Conservation (phyloP, 2,888 invertebrate genomes). For the Parnassius mnemosyne region DNA sequence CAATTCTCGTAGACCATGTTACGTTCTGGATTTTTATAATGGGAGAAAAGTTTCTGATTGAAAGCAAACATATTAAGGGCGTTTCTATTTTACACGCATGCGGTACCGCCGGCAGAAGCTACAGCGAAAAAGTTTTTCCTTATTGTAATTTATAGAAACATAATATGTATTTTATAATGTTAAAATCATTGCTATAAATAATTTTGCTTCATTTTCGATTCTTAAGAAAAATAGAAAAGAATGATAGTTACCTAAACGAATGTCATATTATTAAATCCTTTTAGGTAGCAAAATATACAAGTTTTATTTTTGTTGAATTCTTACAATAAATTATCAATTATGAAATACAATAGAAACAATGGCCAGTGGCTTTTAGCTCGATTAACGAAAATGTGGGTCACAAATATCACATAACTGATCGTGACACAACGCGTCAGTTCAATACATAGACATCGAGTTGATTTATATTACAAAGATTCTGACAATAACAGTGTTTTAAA, state of each 20-base stretch:
- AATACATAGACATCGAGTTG: conserved; percentile 49
- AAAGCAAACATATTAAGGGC: no score
- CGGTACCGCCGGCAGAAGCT: no score
- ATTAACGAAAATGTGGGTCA: conserved; percentile 62
- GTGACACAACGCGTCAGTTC: conserved; percentile 65
- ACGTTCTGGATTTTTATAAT: no score
- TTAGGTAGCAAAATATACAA: background rate
- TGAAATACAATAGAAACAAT: conserved; percentile 36
- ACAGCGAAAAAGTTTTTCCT: no score
- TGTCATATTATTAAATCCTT: background rate
- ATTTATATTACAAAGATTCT: conserved; percentile 31
- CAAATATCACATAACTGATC: conserved; percentile 66
- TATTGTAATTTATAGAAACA: no score
- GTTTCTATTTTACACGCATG: no score
- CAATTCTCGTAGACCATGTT: no score
- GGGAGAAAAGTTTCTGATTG: no score
- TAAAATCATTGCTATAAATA: no score
- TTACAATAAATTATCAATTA: conserved; percentile 14
- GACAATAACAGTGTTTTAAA: conserved; percentile 17
- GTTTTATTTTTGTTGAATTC: conserved; percentile 10
- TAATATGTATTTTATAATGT: no score
- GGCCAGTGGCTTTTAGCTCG: conserved; percentile 54
- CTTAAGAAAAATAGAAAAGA: no score
- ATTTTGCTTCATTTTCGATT: no score
- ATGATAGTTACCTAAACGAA: background rate